Percentiles rank a stretch among this genome's conserved stretches.
Evolutionary conservation across 2,888 invertebrate genomes (phyloP).

Genomic region (Lordiphosa andalusiaca): DNA sequence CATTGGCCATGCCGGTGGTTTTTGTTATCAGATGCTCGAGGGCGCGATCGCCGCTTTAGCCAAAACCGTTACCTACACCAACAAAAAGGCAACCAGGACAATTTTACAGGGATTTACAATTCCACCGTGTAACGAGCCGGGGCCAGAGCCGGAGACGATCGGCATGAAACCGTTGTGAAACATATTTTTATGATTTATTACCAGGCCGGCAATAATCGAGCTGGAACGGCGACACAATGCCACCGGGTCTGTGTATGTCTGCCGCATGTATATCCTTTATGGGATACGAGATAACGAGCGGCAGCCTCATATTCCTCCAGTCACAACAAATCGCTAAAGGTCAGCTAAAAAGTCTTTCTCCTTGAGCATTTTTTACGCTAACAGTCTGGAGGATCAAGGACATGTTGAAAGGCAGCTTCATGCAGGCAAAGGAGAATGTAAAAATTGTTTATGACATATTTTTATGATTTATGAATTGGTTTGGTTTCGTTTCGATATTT

Average conservation of each 20-base stretch:
- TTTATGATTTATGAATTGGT: conserved; percentile 80
- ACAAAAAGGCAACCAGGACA: conserved; percentile 24
- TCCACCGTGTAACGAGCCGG: conserved; percentile 75
- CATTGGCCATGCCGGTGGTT: conserved; percentile 69
- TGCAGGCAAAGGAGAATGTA: conserved; percentile 11
- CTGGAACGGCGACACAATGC: conserved; percentile 51
- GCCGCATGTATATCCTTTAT: conserved; percentile 52
- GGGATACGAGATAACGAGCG: conserved; percentile 57
- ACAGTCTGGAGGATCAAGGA: conserved; percentile 47
- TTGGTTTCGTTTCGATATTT: conserved; percentile 57
- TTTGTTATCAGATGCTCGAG: conserved; percentile 73
- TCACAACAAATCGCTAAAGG: conserved; percentile 68
- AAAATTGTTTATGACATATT: conserved; percentile 66
- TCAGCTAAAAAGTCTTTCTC: conserved; percentile 45
- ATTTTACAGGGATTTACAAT: conserved; percentile 65
- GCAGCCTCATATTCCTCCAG: conserved; percentile 36
- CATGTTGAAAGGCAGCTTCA: conserved; percentile 66
- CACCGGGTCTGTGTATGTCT: conserved; percentile 10
- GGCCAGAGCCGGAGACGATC: conserved; percentile 44
- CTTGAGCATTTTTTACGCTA: conserved; percentile 58
- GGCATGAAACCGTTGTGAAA: conserved; percentile 45
- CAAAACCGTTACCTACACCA: conserved; percentile 33
- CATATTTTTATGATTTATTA: conserved; percentile 80
- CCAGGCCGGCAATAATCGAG: conserved; percentile 73
- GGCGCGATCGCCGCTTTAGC: conserved; percentile 68